Conservation (phyloP, 2,113 vertebrate genomes). For the Piprites chloris region DNA sequence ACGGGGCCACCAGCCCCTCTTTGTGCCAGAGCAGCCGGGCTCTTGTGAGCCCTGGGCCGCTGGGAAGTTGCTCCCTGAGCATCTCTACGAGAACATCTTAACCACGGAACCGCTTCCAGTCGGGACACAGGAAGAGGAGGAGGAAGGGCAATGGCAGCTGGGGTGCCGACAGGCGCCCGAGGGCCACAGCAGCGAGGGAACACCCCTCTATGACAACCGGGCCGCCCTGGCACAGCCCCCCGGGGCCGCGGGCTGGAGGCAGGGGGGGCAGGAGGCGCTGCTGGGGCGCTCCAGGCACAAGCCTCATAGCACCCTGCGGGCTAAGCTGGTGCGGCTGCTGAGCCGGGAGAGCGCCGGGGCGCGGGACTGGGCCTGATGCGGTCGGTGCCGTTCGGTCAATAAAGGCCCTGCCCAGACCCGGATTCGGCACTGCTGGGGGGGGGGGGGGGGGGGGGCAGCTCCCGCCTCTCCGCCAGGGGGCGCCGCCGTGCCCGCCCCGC, state of each 20-base stretch:
- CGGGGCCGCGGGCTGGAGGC: constrained; percentile 36
- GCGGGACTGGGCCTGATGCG: constrained; percentile 49
- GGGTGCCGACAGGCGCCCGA: not conserved
- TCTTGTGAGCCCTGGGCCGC: not conserved
- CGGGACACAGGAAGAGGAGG: not conserved
- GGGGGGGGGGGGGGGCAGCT: not conserved
- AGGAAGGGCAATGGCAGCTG: not conserved
- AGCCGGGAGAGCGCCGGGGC: constrained; percentile 54
- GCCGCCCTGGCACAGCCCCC: not conserved
- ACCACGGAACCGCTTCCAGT: not conserved
- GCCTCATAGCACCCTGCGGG: constrained; percentile 53
- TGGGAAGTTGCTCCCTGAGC: constrained; percentile 25
- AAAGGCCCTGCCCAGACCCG: not conserved
- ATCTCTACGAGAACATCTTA: constrained; percentile 74
- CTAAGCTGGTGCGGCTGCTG: constrained; percentile 71
- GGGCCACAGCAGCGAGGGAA: not conserved
- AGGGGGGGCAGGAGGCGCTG: not conserved
- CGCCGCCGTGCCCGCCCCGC: not conserved
- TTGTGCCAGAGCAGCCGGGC: not conserved
- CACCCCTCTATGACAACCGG: constrained; percentile 55
- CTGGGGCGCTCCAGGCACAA: not conserved
- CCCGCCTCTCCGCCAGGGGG: not conserved
- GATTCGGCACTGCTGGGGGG: not conserved
- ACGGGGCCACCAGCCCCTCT: constrained; percentile 32
- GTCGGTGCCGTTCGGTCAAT: not conserved